Evolutionary conservation across 1,140 invertebrate species (phyloP).

Genomic region (Scaptodrosophila lebanonensis): DNA sequence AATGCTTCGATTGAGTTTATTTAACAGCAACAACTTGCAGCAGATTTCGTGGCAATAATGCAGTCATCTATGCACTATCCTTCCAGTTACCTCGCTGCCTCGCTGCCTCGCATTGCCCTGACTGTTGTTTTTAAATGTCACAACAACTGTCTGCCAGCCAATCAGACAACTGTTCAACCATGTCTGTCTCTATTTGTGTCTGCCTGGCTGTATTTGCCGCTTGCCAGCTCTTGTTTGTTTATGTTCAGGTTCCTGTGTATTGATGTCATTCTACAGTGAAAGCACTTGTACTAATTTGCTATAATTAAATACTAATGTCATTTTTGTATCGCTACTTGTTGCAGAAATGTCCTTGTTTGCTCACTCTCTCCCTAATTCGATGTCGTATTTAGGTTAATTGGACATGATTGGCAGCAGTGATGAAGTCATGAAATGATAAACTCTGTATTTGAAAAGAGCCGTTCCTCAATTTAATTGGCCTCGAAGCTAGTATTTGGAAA

Average conservation of each 20-base stretch:
- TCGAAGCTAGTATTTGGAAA: too few species aligned
- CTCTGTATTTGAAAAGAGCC: too few species aligned
- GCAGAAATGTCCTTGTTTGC: constrained; percentile 13
- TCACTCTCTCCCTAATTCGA: neutral
- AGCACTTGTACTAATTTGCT: constrained; percentile 40
- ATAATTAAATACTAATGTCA: constrained; percentile 57
- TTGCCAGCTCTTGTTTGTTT: neutral
- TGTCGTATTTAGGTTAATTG: constrained; percentile 54
- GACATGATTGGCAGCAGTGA: constrained; percentile 29
- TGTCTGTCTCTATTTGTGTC: constrained; percentile 13
- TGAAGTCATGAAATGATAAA: constrained; percentile 21
- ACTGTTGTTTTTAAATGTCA: neutral
- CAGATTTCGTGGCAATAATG: constrained; percentile 16
- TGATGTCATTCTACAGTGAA: constrained; percentile 16
- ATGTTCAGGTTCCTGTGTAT: constrained; percentile 2
- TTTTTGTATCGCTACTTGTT: constrained; percentile 42
- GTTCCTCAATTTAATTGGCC: too few species aligned
- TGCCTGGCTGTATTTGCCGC: neutral
- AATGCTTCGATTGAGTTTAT: constrained; percentile 66
- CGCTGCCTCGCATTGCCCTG: constrained; percentile 1
- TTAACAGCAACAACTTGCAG: constrained; percentile 33
- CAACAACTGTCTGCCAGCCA: too few species aligned
- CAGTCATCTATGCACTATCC: too few species aligned
- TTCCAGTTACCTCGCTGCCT: constrained; percentile 11
- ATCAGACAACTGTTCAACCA: neutral